Conservation (phyloP, 2,888 invertebrate species). For the Eilema griseolum region DNA sequence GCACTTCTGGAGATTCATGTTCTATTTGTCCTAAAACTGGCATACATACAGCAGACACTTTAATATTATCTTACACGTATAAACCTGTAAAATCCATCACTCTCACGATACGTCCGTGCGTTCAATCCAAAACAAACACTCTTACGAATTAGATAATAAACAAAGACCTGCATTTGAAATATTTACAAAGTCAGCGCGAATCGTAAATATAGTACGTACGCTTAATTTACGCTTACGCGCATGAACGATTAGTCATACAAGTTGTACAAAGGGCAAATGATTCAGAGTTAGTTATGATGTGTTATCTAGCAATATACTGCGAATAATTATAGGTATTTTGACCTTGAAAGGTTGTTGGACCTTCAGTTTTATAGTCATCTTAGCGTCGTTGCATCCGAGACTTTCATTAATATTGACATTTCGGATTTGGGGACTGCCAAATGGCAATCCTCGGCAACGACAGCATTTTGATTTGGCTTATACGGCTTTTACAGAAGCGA, state of each 20-base stretch:
- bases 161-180: slow-evolving; percentile 18
- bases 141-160: slow-evolving; percentile 19
- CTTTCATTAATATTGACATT: too few relatives aligned
- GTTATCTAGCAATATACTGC: background rate
- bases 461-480: background rate
- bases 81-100: slow-evolving; percentile 10
- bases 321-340: background rate
- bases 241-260: slow-evolving; percentile 37
- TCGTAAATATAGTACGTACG: slow-evolving; percentile 15
- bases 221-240: slow-evolving; percentile 21
- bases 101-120: slow-evolving; percentile 2
- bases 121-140: slow-evolving; percentile 14
- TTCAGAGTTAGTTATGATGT: slow-evolving; percentile 27
- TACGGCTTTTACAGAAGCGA: too few relatives aligned
- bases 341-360: background rate
- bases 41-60: background rate
- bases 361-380: background rate
- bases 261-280: slow-evolving; percentile 38
- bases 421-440: background rate
- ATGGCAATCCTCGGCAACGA: background rate
- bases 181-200: slow-evolving; percentile 19
- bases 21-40: background rate
- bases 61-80: background rate
- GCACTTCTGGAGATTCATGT: background rate
- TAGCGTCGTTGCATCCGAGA: background rate